Percentiles rank a stretch among this genome's conserved stretches.
phyloP scores from a whole-genome alignment of 1,140 invertebrate genomes.

The Asobara japonica region DNA sequence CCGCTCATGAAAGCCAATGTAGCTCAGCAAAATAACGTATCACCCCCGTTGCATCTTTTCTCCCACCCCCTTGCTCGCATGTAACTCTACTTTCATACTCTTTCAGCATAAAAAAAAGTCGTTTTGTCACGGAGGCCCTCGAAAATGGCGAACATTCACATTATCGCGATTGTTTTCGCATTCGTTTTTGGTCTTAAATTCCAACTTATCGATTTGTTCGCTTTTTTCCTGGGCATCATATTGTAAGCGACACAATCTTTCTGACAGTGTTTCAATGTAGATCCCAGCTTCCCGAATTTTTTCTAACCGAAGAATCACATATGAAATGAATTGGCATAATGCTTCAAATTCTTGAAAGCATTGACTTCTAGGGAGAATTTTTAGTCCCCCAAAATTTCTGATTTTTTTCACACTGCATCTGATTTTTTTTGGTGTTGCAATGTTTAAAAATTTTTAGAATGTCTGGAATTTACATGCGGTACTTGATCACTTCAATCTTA shows the following conservation, averaged over 20 bases:
- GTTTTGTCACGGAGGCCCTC: background rate
- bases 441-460: no score
- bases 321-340: no score
- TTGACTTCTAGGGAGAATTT: no score
- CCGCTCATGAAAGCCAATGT: constrained; percentile 34
- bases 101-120: background rate
- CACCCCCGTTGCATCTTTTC: constrained; percentile 1
- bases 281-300: background rate
- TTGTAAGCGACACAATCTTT: background rate
- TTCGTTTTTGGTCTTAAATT: no score
- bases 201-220: background rate
- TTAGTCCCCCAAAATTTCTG: no score
- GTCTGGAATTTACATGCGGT: no score
- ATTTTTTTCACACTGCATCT: no score
- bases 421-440: no score
- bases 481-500: no score
- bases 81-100: constrained; percentile 25
- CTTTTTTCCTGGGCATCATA: background rate
- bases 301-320: no score
- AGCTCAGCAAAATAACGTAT: constrained; percentile 26
- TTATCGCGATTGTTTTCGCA: background rate
- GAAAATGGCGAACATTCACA: background rate
- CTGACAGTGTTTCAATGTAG: no score
- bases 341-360: no score
- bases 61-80: background rate